phyloP scores from a whole-genome alignment of 1,140 invertebrate genomes.

The Drosophila sechellia region DNA sequence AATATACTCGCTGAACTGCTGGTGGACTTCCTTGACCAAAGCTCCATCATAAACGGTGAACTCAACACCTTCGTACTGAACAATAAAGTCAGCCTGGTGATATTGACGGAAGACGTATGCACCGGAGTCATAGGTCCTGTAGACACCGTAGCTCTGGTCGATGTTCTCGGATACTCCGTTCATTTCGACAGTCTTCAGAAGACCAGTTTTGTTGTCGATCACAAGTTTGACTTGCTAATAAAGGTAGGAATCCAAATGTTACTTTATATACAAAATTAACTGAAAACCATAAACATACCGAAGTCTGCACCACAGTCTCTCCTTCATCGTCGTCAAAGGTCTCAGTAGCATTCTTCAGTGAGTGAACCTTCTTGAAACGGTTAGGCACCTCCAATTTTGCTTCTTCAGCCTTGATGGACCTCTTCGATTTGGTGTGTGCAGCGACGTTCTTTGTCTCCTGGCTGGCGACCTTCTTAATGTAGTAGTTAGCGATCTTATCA shows the following conservation, averaged over 20 bases:
- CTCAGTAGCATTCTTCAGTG: conserved; percentile 13
- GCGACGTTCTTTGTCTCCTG: not conserved
- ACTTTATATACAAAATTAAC: not conserved
- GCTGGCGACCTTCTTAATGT: conserved; percentile 39
- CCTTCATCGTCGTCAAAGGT: conserved; percentile 20
- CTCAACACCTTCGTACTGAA: conserved; percentile 85
- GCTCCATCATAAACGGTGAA: conserved; percentile 87
- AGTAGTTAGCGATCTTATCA: conserved; percentile 57
- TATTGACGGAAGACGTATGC: conserved; percentile 95
- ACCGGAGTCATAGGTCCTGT: conserved; percentile 90
- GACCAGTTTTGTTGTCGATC: conserved; percentile 77
- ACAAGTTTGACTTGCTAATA: conserved; percentile 52
- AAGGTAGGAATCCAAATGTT: too few relatives aligned
- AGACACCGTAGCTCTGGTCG: conserved; percentile 91
- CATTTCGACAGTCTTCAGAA: conserved; percentile 86
- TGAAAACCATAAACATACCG: conserved; percentile 19
- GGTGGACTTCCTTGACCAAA: conserved; percentile 93
- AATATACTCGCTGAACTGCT: conserved; percentile 90
- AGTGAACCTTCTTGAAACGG: conserved; percentile 23
- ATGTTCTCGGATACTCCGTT: conserved; percentile 79
- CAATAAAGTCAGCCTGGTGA: conserved; percentile 52
- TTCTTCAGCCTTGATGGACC: conserved; percentile 3
- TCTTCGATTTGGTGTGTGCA: conserved; percentile 6
- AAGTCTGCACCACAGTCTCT: conserved; percentile 57
- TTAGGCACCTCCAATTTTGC: not conserved